Evolutionary conservation across 2,797 vertebrate genomes (phyloP), one percentile per base, ranked within the genome.

Genomic region (Epinephelus malabaricus): DNA sequence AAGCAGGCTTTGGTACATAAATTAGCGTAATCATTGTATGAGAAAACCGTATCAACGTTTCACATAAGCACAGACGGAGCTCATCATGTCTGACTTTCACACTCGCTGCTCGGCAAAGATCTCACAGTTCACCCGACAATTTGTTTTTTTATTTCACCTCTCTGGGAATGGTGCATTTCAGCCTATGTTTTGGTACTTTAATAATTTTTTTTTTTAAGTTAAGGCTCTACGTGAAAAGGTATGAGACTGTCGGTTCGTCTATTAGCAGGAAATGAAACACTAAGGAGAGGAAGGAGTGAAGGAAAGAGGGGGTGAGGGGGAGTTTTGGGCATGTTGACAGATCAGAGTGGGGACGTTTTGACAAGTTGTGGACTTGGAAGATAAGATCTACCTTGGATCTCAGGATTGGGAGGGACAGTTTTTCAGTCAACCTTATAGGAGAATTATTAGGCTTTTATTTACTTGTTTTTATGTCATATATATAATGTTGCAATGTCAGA

Each of bases 11-110:
- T 88, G 81, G 62, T 82, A 87, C 88, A 90, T 92, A 94, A 95
- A 95, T 94, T 93, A 93, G 90, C 81, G 66, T 53, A 88, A 88
- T 90, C 91, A 92, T 12, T 81, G 89, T 92, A 92, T 76, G 89
- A 85, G 84, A 91, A 89, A 91, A 84, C 18, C 76, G 56, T 83
- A 88, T 91, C 80, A 89, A 87, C 79, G 84, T 88, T 86, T 89
- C 81, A 92, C 90, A 91, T 78, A 79, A 87, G 86, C 88, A 86
- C 92, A 93, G 88, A 90, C 73, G 76, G 88, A 87, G 86, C 86
- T 90, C 81, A 91, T 92, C 90, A 88, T 90, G 79, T 77, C 79
- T 85, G 76, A 75, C 86, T 88, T 88, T 88, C 82, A 89, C 86
- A 80, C 86, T 90, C 72, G 10, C 49, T 62, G 27, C 87, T 68